Base-by-base conservation (phyloP, 2,888 invertebrate genomes). In the Drosophila neotestacea region DNA sequence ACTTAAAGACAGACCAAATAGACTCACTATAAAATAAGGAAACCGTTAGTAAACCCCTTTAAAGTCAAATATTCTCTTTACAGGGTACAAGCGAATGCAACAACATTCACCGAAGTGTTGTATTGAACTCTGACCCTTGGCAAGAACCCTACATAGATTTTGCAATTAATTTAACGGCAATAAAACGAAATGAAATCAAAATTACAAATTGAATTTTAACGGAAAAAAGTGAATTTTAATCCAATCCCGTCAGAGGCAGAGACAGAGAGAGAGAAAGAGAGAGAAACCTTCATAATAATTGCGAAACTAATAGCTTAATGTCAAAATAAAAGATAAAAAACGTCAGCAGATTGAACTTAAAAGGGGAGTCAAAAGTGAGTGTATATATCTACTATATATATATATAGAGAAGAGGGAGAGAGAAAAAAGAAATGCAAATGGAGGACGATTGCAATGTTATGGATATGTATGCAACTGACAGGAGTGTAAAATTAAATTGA, bases 241-340 rank as follows among this genome's bases (percentile, higher is more conserved):
- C 7, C 52, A 34, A 36, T 13, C 6, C 27, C 22, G 22, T 22
- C 22, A 22, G 22, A 22, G 2, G 22, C 3, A 22, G 9, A 32
- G 6, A 1, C 7, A 32, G 22, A 22, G 22, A 32, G 3, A 10
- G 4, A 32, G 9, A 38, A 39, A 39, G 39, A 10, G 39, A 50
- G 10, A 30, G 50, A 42, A 60, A 13, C 34, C 28, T 42, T 41
- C 51, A 47, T 28, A 55, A 63, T 77, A 81, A 73, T 66, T 65
- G 55, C 39, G 27, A 51, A 55, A 60, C 70, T 66, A 73, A 50
- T 77, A 48, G 55, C 48, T 65, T 69, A 59, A 46, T 73, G 58
- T 47, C 55, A 54, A 13, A 48, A 48, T 30, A 38, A 52, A 58
- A 11, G 16, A 4, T 34, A 36, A 50, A 47, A 47, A 13, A 11